These are phyloP conservation scores for Drosophila quadrilineata DNA, from an alignment of 1,140 invertebrate species.

Conservation along the genomic window DNA sequence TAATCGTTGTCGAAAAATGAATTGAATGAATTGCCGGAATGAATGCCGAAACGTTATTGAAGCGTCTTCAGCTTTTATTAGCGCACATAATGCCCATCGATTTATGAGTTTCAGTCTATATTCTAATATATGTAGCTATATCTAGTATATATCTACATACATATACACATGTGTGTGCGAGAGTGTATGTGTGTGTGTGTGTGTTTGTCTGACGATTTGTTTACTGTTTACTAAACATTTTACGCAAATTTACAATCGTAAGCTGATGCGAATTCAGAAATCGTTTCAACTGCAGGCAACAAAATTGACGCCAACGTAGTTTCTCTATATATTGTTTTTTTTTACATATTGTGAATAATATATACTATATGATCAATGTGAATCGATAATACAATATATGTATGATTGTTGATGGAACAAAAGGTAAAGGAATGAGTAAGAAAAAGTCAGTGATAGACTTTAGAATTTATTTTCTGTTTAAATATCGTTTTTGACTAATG, in stretches of 20 bases:
- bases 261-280: slow-evolving; percentile 53
- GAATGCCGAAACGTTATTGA: too few species aligned
- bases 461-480: too few species aligned
- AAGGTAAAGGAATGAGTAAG: too few species aligned
- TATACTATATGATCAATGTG: too few species aligned
- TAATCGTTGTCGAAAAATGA: slow-evolving; percentile 48
- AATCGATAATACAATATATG: too few species aligned
- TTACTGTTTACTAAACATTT: slow-evolving; percentile 65
- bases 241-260: slow-evolving; percentile 64
- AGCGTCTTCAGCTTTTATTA: slow-evolving; percentile 71
- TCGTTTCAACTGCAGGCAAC: slow-evolving; percentile 45
- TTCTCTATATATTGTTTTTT: too few species aligned
- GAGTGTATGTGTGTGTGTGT: slow-evolving; percentile 1
- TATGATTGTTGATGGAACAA: too few species aligned
- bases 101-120: slow-evolving; percentile 69
- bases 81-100: slow-evolving; percentile 66
- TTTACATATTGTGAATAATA: too few species aligned
- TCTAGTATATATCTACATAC: slow-evolving; percentile 27
- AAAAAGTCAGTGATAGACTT: too few species aligned
- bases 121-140: too few species aligned
- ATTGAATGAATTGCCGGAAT: too few species aligned
- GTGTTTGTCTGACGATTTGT: slow-evolving; percentile 54
- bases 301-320: slow-evolving; percentile 40
- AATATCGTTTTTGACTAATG: too few species aligned
- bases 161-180: slow-evolving; percentile 26